Evolutionary conservation across 1,140 invertebrate species (phyloP).

Genomic region (Whitmania pigra): DNA sequence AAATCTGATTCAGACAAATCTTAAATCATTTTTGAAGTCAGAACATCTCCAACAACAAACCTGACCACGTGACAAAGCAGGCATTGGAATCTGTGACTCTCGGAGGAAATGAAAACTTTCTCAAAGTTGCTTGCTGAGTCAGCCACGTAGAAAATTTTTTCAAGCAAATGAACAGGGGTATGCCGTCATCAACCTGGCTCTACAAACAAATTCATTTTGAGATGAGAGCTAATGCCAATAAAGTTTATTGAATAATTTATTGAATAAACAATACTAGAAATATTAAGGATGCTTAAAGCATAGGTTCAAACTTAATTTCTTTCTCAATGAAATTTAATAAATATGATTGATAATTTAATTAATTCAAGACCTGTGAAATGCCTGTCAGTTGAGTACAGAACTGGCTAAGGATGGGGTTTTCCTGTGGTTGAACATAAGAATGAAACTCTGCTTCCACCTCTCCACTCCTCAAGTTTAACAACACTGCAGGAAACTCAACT

Average conservation of each 20-base stretch:
- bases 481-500: constrained; percentile 42
- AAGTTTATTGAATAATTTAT: no score
- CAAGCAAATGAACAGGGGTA: constrained; percentile 35
- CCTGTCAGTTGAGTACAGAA: constrained; percentile 40
- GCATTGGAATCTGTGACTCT: neutral
- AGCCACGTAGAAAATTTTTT: constrained; percentile 36
- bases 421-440: constrained; percentile 37
- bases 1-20: no score
- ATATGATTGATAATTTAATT: neutral
- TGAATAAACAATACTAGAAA: no score
- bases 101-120: constrained; percentile 28
- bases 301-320: no score
- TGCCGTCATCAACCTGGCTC: constrained; percentile 38
- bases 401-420: constrained; percentile 35
- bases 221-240: no score
- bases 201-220: constrained; percentile 24
- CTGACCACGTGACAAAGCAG: constrained; percentile 39
- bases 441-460: constrained; percentile 37
- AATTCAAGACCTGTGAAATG: constrained; percentile 35
- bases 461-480: constrained; percentile 35
- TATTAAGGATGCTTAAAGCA: no score
- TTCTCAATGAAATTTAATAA: no score
- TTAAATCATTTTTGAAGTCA: no score
- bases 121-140: constrained; percentile 29
- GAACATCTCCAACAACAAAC: constrained; percentile 24